A percentile compares a stretch with the other conserved stretches of the same genome.
phyloP scores from a whole-genome alignment of 1,140 invertebrate species.

The Drosophila pandora region DNA sequence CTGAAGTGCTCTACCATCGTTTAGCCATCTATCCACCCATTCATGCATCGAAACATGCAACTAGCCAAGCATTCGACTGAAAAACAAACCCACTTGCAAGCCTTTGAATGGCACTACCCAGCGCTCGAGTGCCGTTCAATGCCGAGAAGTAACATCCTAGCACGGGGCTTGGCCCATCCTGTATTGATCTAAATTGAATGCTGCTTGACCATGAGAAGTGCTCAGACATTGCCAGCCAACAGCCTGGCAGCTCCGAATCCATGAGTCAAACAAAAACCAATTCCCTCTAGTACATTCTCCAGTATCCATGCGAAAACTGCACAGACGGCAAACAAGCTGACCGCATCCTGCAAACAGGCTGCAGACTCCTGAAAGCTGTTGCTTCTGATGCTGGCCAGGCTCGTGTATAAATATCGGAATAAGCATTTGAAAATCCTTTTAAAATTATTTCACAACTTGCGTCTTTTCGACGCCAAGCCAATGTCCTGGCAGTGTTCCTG shows the following conservation, averaged over 20 bases:
- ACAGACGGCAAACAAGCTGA: constrained; percentile 65
- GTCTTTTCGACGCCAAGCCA: constrained; percentile 73
- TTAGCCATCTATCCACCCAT: constrained; percentile 29
- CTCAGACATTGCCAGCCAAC: constrained; percentile 9
- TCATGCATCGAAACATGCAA: constrained; percentile 16
- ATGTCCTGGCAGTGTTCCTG: constrained; percentile 26
- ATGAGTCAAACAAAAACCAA: constrained; percentile 1
- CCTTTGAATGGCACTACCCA: constrained; percentile 54
- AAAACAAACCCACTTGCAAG: constrained; percentile 65
- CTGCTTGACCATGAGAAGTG: constrained; percentile 49
- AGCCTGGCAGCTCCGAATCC: constrained; percentile 3
- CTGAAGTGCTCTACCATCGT: constrained; percentile 31
- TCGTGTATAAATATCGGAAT: constrained; percentile 75
- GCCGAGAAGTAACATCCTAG: constrained; percentile 50
- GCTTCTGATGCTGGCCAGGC: constrained; percentile 56
- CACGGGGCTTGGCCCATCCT: constrained; percentile 25
- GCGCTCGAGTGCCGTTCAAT: constrained; percentile 64
- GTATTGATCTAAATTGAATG: constrained; percentile 76
- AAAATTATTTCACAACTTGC: constrained; percentile 80
- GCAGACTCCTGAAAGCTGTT: constrained; percentile 28
- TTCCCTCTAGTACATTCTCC: constrained; percentile 9
- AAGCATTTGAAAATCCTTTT: constrained; percentile 80
- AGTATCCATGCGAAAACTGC: constrained; percentile 23
- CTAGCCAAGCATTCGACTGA: constrained; percentile 48
- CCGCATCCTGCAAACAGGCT: constrained; percentile 75